A percentile compares a stretch with the other conserved stretches of the same genome.
Evolutionary conservation across 2,797 vertebrate genomes (phyloP).

Genomic region (Spatula clypeata): DNA sequence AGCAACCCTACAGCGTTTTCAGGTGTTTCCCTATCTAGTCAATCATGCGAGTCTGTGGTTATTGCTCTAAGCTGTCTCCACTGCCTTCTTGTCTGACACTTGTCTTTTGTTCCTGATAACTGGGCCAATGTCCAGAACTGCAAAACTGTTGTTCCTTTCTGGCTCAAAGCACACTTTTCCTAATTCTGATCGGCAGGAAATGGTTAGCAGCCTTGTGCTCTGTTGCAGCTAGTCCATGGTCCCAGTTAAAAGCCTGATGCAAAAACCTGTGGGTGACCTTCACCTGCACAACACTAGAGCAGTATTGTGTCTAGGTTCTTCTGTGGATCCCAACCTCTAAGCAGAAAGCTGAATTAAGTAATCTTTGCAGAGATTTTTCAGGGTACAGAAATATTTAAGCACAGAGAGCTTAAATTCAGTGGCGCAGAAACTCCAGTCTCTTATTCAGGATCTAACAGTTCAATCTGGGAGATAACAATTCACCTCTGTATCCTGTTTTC

Average conservation of each 20-base stretch:
- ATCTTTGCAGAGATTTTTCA: neutral
- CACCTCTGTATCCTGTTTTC: neutral
- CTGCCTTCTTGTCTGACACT: neutral
- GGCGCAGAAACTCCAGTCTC: neutral
- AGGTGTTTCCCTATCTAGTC: neutral
- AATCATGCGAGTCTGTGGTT: neutral
- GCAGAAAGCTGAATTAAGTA: neutral
- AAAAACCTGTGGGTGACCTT: neutral
- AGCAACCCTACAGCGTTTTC: neutral
- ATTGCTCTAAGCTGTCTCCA: neutral
- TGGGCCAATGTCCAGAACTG: neutral
- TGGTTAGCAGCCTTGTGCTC: neutral
- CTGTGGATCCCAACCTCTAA: neutral
- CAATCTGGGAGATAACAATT: neutral
- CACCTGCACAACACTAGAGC: too few relatives aligned
- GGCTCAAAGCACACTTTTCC: neutral
- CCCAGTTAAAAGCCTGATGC: neutral
- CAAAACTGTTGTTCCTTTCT: neutral
- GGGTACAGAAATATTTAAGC: neutral
- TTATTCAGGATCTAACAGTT: neutral
- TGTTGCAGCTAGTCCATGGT: neutral
- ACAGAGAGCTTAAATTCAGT: neutral
- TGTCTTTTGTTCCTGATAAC: neutral
- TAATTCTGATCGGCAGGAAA: neutral
- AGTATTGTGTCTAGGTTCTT: neutral